phyloP scores from a whole-genome alignment of 2,113 vertebrate species.

The Pachyramphus minor region DNA sequence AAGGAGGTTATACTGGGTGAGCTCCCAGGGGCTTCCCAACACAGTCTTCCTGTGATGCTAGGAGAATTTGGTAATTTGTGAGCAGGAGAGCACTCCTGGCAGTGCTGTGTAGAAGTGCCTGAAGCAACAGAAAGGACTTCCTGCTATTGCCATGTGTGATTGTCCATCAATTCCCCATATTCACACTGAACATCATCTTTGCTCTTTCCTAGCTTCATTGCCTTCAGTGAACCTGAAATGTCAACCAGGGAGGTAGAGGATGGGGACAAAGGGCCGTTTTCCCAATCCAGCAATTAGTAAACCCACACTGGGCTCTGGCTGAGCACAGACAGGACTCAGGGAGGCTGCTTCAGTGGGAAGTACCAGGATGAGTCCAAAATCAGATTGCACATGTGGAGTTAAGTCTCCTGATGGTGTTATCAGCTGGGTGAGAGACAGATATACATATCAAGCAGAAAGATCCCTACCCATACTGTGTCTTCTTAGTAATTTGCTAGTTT shows the following conservation, averaged over 20 bases:
- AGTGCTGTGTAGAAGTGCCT: background rate
- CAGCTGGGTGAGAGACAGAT: background rate
- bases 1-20: background rate
- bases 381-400: background rate
- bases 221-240: background rate
- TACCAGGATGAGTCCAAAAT: background rate
- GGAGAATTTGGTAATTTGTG: background rate
- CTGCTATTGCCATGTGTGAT: background rate
- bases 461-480: background rate
- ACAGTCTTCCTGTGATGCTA: background rate
- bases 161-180: background rate
- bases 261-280: background rate
- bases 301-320: background rate
- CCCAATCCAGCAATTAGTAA: background rate
- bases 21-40: background rate
- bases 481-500: background rate
- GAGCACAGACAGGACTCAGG: background rate
- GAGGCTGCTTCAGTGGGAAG: background rate
- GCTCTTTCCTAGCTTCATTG: background rate
- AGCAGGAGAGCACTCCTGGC: background rate
- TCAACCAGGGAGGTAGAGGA: background rate
- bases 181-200: background rate
- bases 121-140: background rate
- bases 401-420: background rate
- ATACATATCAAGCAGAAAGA: background rate